Conservation (phyloP, 2,888 invertebrate genomes). For the Acanthosoma haemorrhoidale region DNA sequence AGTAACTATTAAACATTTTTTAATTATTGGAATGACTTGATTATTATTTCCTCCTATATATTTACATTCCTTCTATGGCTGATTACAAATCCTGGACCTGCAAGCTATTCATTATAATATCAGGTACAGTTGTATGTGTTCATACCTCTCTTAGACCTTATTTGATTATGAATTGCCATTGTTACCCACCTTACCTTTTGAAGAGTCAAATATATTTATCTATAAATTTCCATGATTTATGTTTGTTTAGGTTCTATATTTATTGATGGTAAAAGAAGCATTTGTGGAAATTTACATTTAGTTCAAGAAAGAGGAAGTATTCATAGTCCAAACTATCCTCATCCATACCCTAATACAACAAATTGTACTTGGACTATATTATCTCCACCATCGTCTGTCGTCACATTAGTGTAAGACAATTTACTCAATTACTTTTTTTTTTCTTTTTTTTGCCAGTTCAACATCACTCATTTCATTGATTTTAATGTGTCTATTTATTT, state of each 20-base stretch:
- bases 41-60: not conserved
- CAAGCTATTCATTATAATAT: not conserved
- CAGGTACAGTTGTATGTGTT: not conserved
- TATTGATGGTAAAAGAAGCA: slow-evolving; percentile 13
- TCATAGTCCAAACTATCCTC: slow-evolving; percentile 42
- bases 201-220: not conserved
- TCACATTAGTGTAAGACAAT: slow-evolving; percentile 41
- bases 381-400: slow-evolving; percentile 40
- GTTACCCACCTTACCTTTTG: no score
- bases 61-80: not conserved
- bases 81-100: not conserved
- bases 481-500: not conserved
- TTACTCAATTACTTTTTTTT: not conserved
- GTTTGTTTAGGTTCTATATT: slow-evolving; percentile 2
- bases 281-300: slow-evolving; percentile 34
- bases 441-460: not conserved
- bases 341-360: slow-evolving; percentile 40
- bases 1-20: no score
- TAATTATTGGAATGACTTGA: not conserved
- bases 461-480: not conserved
- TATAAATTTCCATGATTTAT: not conserved
- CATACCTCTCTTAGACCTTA: no score
- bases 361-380: slow-evolving; percentile 43
- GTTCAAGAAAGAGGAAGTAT: slow-evolving; percentile 40
- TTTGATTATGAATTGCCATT: no score